Percentiles rank a stretch among this genome's conserved stretches.
Conservation (phyloP, 2,888 invertebrate genomes). For the Hyposoter didymator region DNA sequence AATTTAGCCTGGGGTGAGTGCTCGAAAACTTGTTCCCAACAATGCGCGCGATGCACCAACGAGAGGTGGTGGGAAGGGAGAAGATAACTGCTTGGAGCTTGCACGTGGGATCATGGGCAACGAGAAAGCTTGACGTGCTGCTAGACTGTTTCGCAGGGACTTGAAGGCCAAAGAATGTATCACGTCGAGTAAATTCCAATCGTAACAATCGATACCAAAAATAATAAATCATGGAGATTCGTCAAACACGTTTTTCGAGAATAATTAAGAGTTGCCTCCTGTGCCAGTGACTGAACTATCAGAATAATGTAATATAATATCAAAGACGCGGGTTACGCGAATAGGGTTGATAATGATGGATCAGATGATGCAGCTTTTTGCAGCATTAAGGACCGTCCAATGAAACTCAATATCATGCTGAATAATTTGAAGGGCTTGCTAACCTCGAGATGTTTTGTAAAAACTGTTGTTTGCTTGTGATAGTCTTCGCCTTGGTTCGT, state of each 20-base stretch:
- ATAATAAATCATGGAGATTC: conserved; percentile 2
- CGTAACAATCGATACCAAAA: neutral
- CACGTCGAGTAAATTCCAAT: conserved; percentile 25
- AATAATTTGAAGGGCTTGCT: conserved; percentile 47
- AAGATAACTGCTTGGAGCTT: conserved; percentile 45
- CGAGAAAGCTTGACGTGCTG: conserved; percentile 40
- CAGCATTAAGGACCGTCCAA: neutral
- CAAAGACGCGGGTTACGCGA: conserved; percentile 32
- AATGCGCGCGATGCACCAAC: conserved; percentile 60
- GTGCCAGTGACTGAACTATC: neutral
- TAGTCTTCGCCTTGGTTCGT: conserved; percentile 5
- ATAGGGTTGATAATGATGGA: conserved; percentile 42
- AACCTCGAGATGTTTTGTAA: conserved; percentile 24
- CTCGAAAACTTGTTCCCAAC: conserved; percentile 67
- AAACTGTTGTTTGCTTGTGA: conserved; percentile 4
- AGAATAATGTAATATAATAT: neutral
- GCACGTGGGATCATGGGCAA: conserved; percentile 48
- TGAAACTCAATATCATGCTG: conserved; percentile 26
- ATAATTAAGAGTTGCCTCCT: neutral
- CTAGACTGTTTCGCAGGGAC: conserved; percentile 20
- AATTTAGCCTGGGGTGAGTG: conserved; percentile 61
- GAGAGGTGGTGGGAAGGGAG: conserved; percentile 25
- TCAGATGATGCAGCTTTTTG: conserved; percentile 13
- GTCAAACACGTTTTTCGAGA: neutral
- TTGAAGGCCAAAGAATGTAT: conserved; percentile 8